These are phyloP conservation scores for Lordiphosa andalusiaca DNA, from an alignment of 2,888 invertebrate species.

Conservation along the genomic window DNA sequence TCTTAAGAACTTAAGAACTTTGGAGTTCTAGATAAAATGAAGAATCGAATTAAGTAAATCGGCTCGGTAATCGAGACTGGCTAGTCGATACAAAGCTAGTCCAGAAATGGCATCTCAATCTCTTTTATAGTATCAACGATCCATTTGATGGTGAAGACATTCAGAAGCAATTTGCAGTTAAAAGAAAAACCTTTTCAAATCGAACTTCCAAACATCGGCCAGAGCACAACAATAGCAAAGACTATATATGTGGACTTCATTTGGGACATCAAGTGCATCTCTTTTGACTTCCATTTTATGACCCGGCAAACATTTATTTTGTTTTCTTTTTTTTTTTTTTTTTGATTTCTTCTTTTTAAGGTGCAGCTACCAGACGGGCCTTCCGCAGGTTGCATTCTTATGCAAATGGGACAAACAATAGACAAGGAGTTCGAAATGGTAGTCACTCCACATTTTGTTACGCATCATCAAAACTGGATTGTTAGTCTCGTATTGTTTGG, in stretches of 20 bases:
- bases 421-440: conserved; percentile 25
- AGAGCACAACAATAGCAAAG: conserved; percentile 26
- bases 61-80: no score
- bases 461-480: conserved; percentile 28
- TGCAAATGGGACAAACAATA: conserved; percentile 56
- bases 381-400: conserved; percentile 67
- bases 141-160: conserved; percentile 25
- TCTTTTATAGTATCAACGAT: conserved; percentile 8
- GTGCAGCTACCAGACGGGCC: conserved; percentile 46
- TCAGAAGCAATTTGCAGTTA: conserved; percentile 71
- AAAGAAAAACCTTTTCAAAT: conserved; percentile 38
- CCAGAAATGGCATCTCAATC: neutral
- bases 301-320: conserved; percentile 48
- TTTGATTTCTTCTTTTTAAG: conserved; percentile 16
- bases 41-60: no score
- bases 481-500: conserved; percentile 61
- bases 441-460: conserved; percentile 48
- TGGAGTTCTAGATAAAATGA: no score
- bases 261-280: conserved; percentile 40
- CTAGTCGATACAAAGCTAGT: no score
- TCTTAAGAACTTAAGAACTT: no score
- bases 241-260: conserved; percentile 22
- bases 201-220: conserved; percentile 24
- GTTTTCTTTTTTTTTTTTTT: conserved; percentile 20
- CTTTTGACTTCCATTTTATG: conserved; percentile 35